These are phyloP conservation scores for Eristalis pertinax DNA, from an alignment of 2,888 invertebrate genomes.

Conservation along the genomic window DNA sequence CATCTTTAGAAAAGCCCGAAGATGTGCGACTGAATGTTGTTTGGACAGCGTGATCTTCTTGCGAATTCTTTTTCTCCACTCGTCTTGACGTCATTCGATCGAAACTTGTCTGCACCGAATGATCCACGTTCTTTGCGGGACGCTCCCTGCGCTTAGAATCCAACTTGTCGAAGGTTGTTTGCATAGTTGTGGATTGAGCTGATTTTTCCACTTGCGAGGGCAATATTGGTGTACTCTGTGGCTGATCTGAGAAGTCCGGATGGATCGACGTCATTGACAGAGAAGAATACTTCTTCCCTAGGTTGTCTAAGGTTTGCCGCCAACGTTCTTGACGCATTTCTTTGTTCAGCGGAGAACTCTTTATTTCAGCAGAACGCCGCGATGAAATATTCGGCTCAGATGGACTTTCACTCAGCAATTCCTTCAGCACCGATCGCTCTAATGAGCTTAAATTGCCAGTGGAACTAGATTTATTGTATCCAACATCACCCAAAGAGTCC, in stretches of 20 bases:
- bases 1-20: not conserved
- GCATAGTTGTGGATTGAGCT: not conserved
- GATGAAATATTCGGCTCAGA: constrained; percentile 62
- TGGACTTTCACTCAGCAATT: constrained; percentile 74
- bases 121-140: not conserved
- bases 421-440: constrained; percentile 78
- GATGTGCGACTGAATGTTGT: not conserved
- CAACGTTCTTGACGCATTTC: constrained; percentile 66
- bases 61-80: not conserved
- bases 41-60: not conserved
- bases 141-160: not conserved
- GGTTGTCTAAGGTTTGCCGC: constrained; percentile 67
- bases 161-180: constrained; percentile 20
- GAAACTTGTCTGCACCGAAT: constrained; percentile 57
- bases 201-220: constrained; percentile 30
- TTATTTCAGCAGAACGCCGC: not conserved
- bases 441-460: constrained; percentile 81
- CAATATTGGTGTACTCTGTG: constrained; percentile 55
- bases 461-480: constrained; percentile 86
- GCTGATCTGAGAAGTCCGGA: constrained; percentile 37
- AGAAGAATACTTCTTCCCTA: constrained; percentile 71
- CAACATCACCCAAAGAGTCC: constrained; percentile 94
- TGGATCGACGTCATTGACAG: constrained; percentile 37
- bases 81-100: constrained; percentile 12
- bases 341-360: not conserved